Evolutionary conservation across 2,797 vertebrate genomes (phyloP), one percentile per base, ranked within the genome.

Genomic region (Muraenolepis orangiensis): DNA sequence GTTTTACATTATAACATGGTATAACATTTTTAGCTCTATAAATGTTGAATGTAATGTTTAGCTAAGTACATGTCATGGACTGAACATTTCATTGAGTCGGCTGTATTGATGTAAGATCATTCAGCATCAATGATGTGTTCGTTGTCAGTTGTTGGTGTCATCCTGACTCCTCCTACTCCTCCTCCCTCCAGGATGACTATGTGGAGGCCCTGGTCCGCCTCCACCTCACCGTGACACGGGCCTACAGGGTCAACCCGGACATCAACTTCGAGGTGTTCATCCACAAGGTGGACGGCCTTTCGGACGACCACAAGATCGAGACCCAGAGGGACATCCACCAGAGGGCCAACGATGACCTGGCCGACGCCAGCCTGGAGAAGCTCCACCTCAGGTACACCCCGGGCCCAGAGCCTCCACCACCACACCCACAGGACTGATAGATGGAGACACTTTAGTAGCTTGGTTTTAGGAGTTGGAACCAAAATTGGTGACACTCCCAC

Each of bases 201-300:
- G 97, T 99, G 94, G 98, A 99, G 91, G 96, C 98, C 64, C 91
- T 99, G 85, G 94, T 96, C 73, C 92, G 98, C 88, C 96, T 99
- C 76, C 98, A 99, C 87, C 96, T 98, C 80, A 99, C 98, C 1
- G 98, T 99, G 84, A 98, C 98, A 3, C 95, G 98, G 88, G 98
- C 98, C 77, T 99, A 99, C 91, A 94, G 98, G 85, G 96, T 99
- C 87, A 99, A 99, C 86, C 97, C 98, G 0, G 98, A 99, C 86
- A 99, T 99, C 93, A 99, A 99, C 93, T 99, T 99, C 36, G 98
- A 99, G 90, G 98, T 99, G 89, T 99, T 99, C 82, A 99, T 99
- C 91, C 98, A 99, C 92, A 99, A 99, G 95, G 98, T 99, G 82
- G 98, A 99, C 84, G 98, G 98, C 70, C 93, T 99, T 74, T 99